Conservation (phyloP, 2,888 invertebrate genomes). For the Trissolcus japonicus region DNA sequence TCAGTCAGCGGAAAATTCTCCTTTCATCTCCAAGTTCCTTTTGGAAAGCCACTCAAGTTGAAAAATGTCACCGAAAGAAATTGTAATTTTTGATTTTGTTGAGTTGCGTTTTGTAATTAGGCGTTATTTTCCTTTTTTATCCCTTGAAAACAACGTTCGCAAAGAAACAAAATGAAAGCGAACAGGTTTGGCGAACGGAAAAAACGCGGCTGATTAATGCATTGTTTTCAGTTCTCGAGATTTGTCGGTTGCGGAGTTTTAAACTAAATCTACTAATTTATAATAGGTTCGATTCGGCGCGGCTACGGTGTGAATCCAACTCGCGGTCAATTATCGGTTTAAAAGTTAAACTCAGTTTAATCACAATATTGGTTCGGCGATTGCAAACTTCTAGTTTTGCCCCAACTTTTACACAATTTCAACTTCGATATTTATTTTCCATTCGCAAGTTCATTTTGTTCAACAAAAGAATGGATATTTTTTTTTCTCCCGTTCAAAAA, state of each 20-base stretch:
- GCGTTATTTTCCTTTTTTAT: not conserved
- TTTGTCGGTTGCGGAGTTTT: conserved; percentile 39
- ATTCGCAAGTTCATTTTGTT: too few species aligned
- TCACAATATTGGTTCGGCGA: conserved; percentile 45
- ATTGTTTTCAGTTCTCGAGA: conserved; percentile 41
- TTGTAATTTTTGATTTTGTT: not conserved
- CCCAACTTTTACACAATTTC: conserved; percentile 35
- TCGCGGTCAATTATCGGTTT: conserved; percentile 51
- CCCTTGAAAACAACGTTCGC: conserved; percentile 1
- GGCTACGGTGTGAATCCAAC: conserved; percentile 45
- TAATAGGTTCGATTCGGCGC: conserved; percentile 43
- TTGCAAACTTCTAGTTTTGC: conserved; percentile 7
- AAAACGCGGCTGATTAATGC: conserved; percentile 24
- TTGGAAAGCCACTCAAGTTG: not conserved
- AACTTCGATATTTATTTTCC: conserved; percentile 13
- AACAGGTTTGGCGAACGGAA: conserved; percentile 13
- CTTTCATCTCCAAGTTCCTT: not conserved
- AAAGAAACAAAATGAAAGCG: conserved; percentile 15
- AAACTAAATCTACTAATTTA: conserved; percentile 50
- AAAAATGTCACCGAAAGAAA: not conserved
- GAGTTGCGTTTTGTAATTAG: not conserved
- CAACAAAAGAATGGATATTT: too few species aligned
- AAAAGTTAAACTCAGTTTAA: conserved; percentile 51
- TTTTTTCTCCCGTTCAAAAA: too few species aligned
- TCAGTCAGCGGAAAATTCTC: not conserved